Conservation (phyloP, 2,797 vertebrate species). For the Syncerus caffer region DNA sequence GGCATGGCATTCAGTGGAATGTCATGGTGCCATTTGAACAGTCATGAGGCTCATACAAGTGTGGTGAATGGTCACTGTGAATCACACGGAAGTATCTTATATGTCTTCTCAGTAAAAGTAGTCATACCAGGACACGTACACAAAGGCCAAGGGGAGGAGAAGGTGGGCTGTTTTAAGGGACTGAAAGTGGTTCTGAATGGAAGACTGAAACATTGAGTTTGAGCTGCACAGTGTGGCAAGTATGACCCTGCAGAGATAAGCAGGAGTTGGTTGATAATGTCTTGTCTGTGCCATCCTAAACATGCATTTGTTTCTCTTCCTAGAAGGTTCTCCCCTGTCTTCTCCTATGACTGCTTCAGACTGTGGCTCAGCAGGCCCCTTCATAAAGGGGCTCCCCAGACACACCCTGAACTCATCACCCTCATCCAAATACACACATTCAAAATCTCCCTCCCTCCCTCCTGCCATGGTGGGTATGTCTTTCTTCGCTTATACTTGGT, state of each 20-base stretch:
- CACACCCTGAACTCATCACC: neutral
- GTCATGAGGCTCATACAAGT: neutral
- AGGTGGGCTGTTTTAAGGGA: neutral
- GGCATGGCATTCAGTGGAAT: neutral
- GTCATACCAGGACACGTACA: neutral
- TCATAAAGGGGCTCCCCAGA: neutral
- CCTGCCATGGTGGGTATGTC: neutral
- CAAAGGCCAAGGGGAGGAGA: neutral
- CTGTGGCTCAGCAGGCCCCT: neutral
- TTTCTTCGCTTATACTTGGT: neutral
- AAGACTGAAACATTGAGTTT: neutral
- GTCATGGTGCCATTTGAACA: neutral
- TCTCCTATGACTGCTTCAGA: neutral
- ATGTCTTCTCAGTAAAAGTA: neutral
- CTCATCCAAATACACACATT: neutral
- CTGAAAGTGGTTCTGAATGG: neutral
- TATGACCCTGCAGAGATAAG: neutral
- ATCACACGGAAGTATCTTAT: neutral
- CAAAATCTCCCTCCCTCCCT: neutral
- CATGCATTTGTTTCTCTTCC: neutral
- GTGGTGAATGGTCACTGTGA: neutral
- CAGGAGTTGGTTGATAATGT: neutral
- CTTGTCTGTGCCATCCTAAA: neutral
- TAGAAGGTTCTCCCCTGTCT: neutral
- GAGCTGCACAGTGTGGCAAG: neutral